Base-by-base conservation (phyloP, 2,888 invertebrate species). In the Argynnis bischoffii region DNA sequence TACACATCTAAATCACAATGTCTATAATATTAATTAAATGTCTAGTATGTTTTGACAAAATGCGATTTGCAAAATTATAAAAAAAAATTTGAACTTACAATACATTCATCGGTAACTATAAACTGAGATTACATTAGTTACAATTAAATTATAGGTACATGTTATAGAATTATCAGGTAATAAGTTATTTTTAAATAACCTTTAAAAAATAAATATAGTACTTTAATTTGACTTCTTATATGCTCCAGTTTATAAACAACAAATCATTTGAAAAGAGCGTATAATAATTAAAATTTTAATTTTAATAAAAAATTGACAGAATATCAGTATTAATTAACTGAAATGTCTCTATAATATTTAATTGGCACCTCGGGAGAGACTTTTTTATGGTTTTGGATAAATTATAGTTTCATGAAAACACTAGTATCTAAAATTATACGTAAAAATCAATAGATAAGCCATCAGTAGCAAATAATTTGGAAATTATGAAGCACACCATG, bases 361-460 rank as follows among this genome's bases (percentile, higher is more conserved):
- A 75, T 78, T 78, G 77, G 78, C 78, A 78, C 77, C 75, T 63
- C 60, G 68, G 72, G 76, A 76, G 77, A 77, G 51, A 59, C 53
- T 35, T 35, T 13, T 35, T 50, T 50, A 18, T 13, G 50, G 35
- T 21, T 13, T 50, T 48, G 13, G n/a, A 26, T 26, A 16, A 31
- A 16, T 18, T 35, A 31, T 35, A n/a, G 18, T 18, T 35, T 61
- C 35, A 51, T 35, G 1, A 35, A 61, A n/a, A 16, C 8, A 50
- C 60, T 57, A 21, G 6, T 21, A n/a, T n/a, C n/a, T n/a, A 13
- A 26, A 16, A 11, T 35, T 31, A 55, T 11, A 47, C 47, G 26
- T 26, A 57, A 26, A 21, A 26, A 57, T 59, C 14, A 41, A 41
- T 11, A n/a, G n/a, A n/a, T n/a, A 11, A 41, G 11, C 2, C 35